A percentile compares a stretch with the other conserved stretches of the same genome.
phyloP scores from a whole-genome alignment of 2,113 vertebrate genomes.

The Pseudonaja textilis region DNA sequence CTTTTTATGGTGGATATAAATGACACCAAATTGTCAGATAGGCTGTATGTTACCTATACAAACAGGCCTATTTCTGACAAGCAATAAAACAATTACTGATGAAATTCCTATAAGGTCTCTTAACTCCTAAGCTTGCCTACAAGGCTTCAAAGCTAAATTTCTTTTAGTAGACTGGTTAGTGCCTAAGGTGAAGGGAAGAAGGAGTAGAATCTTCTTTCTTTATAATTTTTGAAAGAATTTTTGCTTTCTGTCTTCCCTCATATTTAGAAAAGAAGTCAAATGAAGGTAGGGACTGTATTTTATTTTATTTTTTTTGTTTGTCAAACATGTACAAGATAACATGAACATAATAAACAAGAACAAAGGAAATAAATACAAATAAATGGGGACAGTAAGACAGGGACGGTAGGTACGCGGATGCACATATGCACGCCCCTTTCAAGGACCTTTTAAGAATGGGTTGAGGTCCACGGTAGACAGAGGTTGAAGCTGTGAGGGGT shows the following conservation, averaged over 20 bases:
- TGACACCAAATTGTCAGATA: conserved; percentile 80
- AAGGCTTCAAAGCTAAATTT: conserved; percentile 71
- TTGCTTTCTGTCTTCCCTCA: conserved; percentile 41
- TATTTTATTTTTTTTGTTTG: too few relatives aligned
- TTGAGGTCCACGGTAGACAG: too few relatives aligned
- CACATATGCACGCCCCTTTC: too few relatives aligned
- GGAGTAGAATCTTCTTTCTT: background rate
- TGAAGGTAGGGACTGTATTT: background rate
- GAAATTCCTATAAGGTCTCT: conserved; percentile 77
- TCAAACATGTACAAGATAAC: too few relatives aligned
- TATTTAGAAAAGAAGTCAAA: conserved; percentile 42
- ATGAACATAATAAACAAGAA: too few relatives aligned
- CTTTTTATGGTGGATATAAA: conserved; percentile 82
- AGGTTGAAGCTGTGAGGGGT: too few relatives aligned
- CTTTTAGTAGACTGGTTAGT: conserved; percentile 51
- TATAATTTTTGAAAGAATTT: conserved; percentile 39
- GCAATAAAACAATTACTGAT: conserved; percentile 87
- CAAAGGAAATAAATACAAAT: too few relatives aligned
- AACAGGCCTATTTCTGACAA: conserved; percentile 83
- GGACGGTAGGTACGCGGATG: too few relatives aligned
- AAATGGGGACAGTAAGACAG: too few relatives aligned
- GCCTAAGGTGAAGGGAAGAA: conserved; percentile 55
- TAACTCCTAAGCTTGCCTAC: conserved; percentile 74
- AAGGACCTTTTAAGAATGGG: too few relatives aligned
- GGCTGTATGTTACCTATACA: conserved; percentile 83